Evolutionary conservation across 2,797 vertebrate species (phyloP).

Genomic region (Epinephelus coioides): DNA sequence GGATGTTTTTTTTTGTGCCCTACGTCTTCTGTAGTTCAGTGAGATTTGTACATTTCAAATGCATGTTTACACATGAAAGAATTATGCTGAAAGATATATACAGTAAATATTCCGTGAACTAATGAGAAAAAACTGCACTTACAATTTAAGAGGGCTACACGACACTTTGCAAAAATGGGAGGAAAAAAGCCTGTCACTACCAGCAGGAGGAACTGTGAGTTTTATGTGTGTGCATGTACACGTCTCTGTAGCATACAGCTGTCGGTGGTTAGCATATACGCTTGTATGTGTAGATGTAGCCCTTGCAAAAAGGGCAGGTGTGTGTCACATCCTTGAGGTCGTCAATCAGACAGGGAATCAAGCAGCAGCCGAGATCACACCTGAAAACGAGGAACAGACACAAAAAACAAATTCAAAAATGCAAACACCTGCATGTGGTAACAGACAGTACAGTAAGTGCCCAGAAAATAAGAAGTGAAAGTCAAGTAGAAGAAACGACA

Average conservation of each 20-base stretch:
- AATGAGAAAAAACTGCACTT: slow-evolving; percentile 74
- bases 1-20: slow-evolving; percentile 30
- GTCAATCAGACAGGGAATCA: slow-evolving; percentile 97
- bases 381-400: slow-evolving; percentile 75
- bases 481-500: neutral
- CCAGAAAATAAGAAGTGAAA: neutral
- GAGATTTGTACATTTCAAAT: slow-evolving; percentile 65
- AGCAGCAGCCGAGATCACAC: slow-evolving; percentile 97
- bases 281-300: slow-evolving; percentile 99
- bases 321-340: slow-evolving; percentile 99
- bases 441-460: neutral
- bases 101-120: slow-evolving; percentile 70
- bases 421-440: neutral
- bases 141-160: slow-evolving; percentile 70
- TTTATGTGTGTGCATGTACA: slow-evolving; percentile 66
- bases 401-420: neutral
- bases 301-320: slow-evolving; percentile 98
- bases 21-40: slow-evolving; percentile 39
- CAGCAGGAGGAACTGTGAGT: slow-evolving; percentile 66
- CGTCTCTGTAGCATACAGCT: slow-evolving; percentile 68
- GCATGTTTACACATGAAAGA: slow-evolving; percentile 65
- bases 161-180: slow-evolving; percentile 70
- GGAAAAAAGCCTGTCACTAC: slow-evolving; percentile 59
- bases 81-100: slow-evolving; percentile 67
- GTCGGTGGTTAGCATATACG: slow-evolving; percentile 94